Evolutionary conservation across 2,888 invertebrate genomes (phyloP).

Genomic region (Syrista parreyssii): DNA sequence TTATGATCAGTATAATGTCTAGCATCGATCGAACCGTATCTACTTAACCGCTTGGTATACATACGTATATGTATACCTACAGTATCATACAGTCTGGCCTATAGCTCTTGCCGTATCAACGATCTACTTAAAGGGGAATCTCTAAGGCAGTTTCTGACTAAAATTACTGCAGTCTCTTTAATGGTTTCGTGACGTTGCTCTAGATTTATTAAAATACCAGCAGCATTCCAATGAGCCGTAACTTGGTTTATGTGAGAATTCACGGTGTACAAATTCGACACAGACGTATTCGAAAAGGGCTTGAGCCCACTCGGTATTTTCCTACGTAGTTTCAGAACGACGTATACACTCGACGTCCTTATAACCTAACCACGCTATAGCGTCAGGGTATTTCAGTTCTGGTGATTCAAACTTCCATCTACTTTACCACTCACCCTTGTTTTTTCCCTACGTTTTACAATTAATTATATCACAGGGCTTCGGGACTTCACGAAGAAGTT

Average conservation of each 20-base stretch:
- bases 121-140: neutral
- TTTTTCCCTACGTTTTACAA: neutral
- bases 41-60: neutral
- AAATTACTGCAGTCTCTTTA: neutral
- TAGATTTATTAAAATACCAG: neutral
- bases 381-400: neutral
- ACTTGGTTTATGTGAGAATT: neutral
- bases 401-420: neutral
- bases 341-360: too few species aligned
- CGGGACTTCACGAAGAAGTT: too few species aligned
- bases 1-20: neutral
- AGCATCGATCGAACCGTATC: neutral
- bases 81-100: neutral
- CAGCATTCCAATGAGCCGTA: neutral
- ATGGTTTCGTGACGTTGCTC: neutral
- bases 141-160: neutral
- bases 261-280: neutral
- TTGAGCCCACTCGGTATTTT: neutral
- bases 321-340: too few species aligned
- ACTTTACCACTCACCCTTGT: neutral
- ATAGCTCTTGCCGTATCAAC: neutral
- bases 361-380: too few species aligned
- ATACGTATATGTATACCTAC: neutral
- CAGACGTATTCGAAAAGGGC: neutral
- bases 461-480: neutral